phyloP scores from a whole-genome alignment of 2,888 invertebrate genomes.

The Euclidia mi region DNA sequence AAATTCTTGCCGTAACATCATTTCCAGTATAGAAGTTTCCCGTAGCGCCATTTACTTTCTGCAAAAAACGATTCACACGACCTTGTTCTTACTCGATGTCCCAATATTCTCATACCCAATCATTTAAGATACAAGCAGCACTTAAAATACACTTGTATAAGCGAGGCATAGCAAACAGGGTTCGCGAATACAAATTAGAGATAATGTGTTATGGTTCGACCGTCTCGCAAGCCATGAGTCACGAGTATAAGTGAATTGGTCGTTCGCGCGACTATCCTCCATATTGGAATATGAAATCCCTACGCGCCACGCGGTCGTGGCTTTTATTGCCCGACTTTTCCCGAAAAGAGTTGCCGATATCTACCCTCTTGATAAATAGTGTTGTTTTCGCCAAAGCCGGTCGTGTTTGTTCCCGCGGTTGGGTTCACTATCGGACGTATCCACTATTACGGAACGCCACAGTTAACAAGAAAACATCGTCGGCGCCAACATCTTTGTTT shows the following conservation, averaged over 20 bases:
- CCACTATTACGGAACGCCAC: slow-evolving; percentile 53
- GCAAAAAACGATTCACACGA: no score
- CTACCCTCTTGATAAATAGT: slow-evolving; percentile 87
- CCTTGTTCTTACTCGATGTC: not conserved
- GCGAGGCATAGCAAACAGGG: slow-evolving; percentile 37
- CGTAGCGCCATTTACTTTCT: no score
- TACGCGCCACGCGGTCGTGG: slow-evolving; percentile 71
- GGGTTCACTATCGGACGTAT: slow-evolving; percentile 54
- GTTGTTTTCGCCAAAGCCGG: slow-evolving; percentile 85
- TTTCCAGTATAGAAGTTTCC: no score
- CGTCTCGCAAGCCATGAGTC: slow-evolving; percentile 67
- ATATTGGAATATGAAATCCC: slow-evolving; percentile 84
- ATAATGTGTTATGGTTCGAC: slow-evolving; percentile 54
- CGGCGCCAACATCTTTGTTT: slow-evolving; percentile 73
- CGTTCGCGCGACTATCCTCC: slow-evolving; percentile 75
- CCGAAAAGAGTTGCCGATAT: slow-evolving; percentile 76
- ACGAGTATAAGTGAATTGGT: slow-evolving; percentile 80
- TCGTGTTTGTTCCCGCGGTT: slow-evolving; percentile 78
- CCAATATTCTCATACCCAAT: slow-evolving; percentile 22
- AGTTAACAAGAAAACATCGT: slow-evolving; percentile 65
- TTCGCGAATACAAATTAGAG: slow-evolving; percentile 38
- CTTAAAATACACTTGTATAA: slow-evolving; percentile 48
- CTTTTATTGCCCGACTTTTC: slow-evolving; percentile 83
- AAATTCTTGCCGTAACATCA: no score
- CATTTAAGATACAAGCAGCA: slow-evolving; percentile 24